Base-by-base conservation (phyloP, 2,113 vertebrate species). In the Chelonoidis abingdonii region DNA sequence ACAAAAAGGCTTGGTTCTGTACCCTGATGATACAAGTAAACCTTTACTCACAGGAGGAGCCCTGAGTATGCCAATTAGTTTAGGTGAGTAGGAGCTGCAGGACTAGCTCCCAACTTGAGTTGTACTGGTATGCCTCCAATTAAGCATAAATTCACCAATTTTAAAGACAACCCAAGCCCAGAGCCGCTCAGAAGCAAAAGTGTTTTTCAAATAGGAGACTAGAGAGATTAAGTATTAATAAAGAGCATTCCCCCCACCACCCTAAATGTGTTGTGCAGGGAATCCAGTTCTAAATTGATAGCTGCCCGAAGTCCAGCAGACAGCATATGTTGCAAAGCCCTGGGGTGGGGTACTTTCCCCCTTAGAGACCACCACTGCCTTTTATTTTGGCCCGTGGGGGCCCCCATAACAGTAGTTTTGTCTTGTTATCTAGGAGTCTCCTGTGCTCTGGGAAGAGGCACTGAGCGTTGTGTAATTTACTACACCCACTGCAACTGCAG, bases 1-100 rank as follows among this genome's bases (percentile, higher is more conserved):
- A 0, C 62, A 1, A 0, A 8, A 25, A 9, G 84, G 53, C 82
- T 49, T 14, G 25, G 3, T 56, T 2, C 44, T 0, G 80, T 65
- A 14, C 38, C 10, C 72, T 1, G 56, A 76, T 21, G 14, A 3
- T 53, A 6, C 54, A 59, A 1, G 19, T 1, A 41, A 21, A 57
- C 10, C 12, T 11, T 27, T 27, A 56, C 56, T 57, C 56, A 59
- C 3, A 11, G 27, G 27, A 59, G 57, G 27, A 59, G 29, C 11
- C 27, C 11, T 59, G 25, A 24, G 13, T 59, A 59, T 59, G 11
- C 5, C 29, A 31, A 62, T 62, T 62, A 62, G 13, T 62, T 62
- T 62, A 62, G 11, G 13, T 62, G 57, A 62, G 10, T 56, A 56
- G 29, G 57, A 31, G 11, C 14, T 31, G 29, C 57, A 12, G 13